Evolutionary conservation across 1,140 invertebrate genomes (phyloP).

Genomic region (Capitella teleta): DNA sequence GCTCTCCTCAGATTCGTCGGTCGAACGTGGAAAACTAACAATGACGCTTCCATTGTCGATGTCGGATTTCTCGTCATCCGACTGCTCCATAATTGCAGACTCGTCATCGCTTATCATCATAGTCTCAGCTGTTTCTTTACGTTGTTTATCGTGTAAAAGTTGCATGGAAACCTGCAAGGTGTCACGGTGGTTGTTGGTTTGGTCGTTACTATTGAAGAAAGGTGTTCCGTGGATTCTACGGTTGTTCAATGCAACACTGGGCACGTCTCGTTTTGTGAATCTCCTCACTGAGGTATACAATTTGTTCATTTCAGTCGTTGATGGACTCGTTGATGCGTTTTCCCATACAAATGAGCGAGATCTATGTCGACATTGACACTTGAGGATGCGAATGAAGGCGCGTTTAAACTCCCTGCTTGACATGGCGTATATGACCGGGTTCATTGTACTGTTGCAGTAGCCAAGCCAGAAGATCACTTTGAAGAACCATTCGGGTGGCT

Average conservation of each 20-base stretch:
- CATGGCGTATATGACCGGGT: slow-evolving; percentile 92
- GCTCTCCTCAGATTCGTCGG: too few species aligned
- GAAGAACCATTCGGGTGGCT: slow-evolving; percentile 7
- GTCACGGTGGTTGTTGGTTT: not conserved
- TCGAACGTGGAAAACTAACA: not conserved
- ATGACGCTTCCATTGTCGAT: not conserved
- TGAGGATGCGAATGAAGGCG: slow-evolving; percentile 22
- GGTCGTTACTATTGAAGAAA: too few species aligned
- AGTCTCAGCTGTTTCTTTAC: not conserved
- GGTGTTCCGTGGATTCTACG: too few species aligned
- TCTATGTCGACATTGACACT: not conserved
- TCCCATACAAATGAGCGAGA: not conserved
- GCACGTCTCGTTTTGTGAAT: not conserved
- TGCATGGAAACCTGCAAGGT: not conserved
- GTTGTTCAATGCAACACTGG: too few species aligned
- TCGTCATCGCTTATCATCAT: slow-evolving; percentile 1
- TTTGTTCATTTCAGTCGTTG: slow-evolving; percentile 3
- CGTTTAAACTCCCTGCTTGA: slow-evolving; percentile 91
- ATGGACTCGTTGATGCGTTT: not conserved
- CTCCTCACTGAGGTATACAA: not conserved
- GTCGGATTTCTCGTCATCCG: not conserved
- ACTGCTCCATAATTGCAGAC: not conserved
- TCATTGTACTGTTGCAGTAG: slow-evolving; percentile 61
- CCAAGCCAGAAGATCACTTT: slow-evolving; percentile 61
- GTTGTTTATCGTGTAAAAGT: not conserved